Evolutionary conservation across 2,113 vertebrate genomes (phyloP), one percentile per base, ranked within the genome.

Genomic region (Psettodes erumei): DNA sequence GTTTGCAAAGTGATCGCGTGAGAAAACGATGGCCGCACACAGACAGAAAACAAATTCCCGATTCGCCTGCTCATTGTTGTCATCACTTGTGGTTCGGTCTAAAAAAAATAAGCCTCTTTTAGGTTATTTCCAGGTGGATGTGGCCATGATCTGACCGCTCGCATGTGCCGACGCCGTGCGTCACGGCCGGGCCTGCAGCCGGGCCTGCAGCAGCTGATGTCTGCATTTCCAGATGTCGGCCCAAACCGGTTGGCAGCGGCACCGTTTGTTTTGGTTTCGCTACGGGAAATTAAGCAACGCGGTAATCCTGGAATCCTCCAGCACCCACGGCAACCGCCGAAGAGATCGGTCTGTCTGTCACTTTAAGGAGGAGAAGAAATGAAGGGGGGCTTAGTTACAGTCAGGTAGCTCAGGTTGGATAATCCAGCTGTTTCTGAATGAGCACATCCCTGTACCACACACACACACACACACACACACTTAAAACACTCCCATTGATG

Each of bases 401-500:
- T 55, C 43, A 51, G 55, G 50, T 59, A 47, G 19, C 40, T n/a
- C 25, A n/a, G 60, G 67, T 79, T 56, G 67, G 59, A 77, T 67
- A 71, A 68, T 55, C 38, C 58, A 68, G 28, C 55, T 2, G 10
- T 73, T 59, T 73, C 35, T 27, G 23, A 77, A 6, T 43, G 5
- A 45, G 64, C 15, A 13, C 32, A 21, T 15, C 13, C 35, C 16
- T 0, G 1, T 21, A 13, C 30, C 27, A 15, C 35, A 11, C 28
- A 21, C 33, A 28, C 28, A 12, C 55, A 21, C 47, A 42, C 60
- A 48, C 25, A 18, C 27, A 58, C 33, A 21, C 40, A 51, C 21
- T n/a, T n/a, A n/a, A 54, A n/a, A 59, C 45, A 61, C 23, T 63
- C 76, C 61, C 71, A 75, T 18, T 79, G 84, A 81, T 72, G 78